Evolutionary conservation across 2,797 vertebrate species (phyloP), one percentile per base, ranked within the genome.

Genomic region (Enteromius anoplus): DNA sequence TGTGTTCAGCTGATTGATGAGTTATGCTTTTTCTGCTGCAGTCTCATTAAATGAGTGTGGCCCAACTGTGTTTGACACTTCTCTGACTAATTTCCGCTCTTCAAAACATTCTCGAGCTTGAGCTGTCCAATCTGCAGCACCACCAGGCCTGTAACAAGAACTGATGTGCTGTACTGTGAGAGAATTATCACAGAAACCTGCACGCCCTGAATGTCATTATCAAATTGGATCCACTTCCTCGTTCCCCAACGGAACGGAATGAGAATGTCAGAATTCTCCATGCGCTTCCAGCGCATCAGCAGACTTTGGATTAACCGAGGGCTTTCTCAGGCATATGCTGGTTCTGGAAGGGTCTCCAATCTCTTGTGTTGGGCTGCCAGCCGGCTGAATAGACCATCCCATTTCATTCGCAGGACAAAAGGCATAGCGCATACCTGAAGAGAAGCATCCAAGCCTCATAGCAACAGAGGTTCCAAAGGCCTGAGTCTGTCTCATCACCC

Each of bases 141-240:
- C 83, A 70, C 70, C 82, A 9, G 84, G 89, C 90, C 89, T 85
- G 87, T 90, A 92, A 92, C 88, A 89, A 90, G 87, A 88, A 89
- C 88, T 91, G 82, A 86, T 86, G 86, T 87, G 84, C 86, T 60
- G 79, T 72, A 85, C 85, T 23, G 68, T 80, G 81, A 58, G 80
- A 55, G 80, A 85, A 83, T 17, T 65, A 34, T 86, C 53, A 83
- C 47, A 21, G 85, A 88, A 81, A 86, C 75, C 82, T 80, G 89
- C 78, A 89, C 86, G 77, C 88, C 69, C 86, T 84, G 87, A 85
- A 89, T 91, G 88, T 91, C 89, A 92, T 93, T 92, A 91, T 90
- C 84, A 89, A 90, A 92, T 87, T 83, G 89, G 82, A 87, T 91
- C 79, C 83, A 80, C 83, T 85, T 89, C 62, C 71, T 81, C 58